These are phyloP conservation scores for Neelides folsomi DNA, from an alignment of 2,888 invertebrate genomes.

Conservation along the genomic window DNA sequence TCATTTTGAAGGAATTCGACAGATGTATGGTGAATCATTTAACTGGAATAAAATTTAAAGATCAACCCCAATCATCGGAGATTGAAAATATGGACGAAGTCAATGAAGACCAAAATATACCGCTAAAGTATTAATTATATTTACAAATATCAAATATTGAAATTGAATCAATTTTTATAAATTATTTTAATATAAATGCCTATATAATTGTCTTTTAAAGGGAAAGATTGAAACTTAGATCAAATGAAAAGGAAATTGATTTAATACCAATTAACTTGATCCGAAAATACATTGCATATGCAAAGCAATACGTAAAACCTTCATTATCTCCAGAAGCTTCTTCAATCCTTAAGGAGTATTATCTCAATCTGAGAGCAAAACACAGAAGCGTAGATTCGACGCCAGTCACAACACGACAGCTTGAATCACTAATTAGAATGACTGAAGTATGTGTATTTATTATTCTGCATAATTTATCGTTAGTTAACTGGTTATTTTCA, in stretches of 20 bases:
- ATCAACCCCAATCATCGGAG: no score
- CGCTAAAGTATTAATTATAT: no score
- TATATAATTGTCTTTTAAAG: conserved; percentile 40
- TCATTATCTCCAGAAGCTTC: conserved; percentile 59
- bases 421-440: conserved; percentile 74
- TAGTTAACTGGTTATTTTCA: conserved; percentile 1
- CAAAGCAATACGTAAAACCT: conserved; percentile 73
- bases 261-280: conserved; percentile 60
- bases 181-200: background rate
- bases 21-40: conserved; percentile 19
- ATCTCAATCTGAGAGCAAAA: conserved; percentile 57
- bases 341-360: conserved; percentile 58
- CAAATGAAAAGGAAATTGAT: conserved; percentile 50
- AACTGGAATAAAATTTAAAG: conserved; percentile 3
- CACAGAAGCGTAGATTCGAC: conserved; percentile 53
- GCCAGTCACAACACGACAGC: conserved; percentile 76
- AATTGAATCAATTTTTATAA: no score
- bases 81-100: no score
- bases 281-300: conserved; percentile 83
- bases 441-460: conserved; percentile 49
- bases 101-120: no score
- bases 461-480: background rate
- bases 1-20: conserved; percentile 17
- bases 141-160: no score
- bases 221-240: conserved; percentile 46